Evolutionary conservation across 1,140 invertebrate species (phyloP).

Genomic region (Megalonaias nervosa): DNA sequence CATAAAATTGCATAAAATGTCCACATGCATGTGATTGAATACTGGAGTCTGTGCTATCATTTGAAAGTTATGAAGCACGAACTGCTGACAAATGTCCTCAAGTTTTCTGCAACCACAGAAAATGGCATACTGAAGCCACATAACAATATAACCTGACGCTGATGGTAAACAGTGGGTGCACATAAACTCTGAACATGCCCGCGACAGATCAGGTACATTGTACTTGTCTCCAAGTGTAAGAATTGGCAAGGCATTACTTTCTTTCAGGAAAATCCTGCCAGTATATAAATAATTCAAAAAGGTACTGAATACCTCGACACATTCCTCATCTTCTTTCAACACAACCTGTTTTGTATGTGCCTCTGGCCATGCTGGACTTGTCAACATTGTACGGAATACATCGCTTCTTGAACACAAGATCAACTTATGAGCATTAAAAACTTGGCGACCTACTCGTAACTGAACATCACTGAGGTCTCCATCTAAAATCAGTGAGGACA

Average conservation of each 20-base stretch:
- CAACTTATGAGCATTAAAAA: constrained; percentile 89
- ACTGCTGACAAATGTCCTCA: constrained; percentile 84
- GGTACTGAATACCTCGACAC: constrained; percentile 87
- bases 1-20: constrained; percentile 83
- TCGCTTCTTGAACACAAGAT: constrained; percentile 95
- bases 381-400: constrained; percentile 97
- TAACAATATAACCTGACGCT: constrained; percentile 83
- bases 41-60: constrained; percentile 83
- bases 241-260: constrained; percentile 89
- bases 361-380: constrained; percentile 93
- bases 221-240: constrained; percentile 94
- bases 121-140: constrained; percentile 92
- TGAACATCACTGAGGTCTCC: too few species aligned
- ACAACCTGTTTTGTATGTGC: constrained; percentile 87
- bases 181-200: constrained; percentile 90
- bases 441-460: too few species aligned
- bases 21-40: constrained; percentile 86
- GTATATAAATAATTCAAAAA: constrained; percentile 96
- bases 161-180: constrained; percentile 86
- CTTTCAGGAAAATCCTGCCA: constrained; percentile 84
- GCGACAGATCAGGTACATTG: constrained; percentile 90
- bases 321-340: constrained; percentile 88
- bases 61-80: constrained; percentile 93
- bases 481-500: too few species aligned
- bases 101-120: constrained; percentile 86